Conservation (phyloP, 2,888 invertebrate species). For the Andrena trimmerana region DNA sequence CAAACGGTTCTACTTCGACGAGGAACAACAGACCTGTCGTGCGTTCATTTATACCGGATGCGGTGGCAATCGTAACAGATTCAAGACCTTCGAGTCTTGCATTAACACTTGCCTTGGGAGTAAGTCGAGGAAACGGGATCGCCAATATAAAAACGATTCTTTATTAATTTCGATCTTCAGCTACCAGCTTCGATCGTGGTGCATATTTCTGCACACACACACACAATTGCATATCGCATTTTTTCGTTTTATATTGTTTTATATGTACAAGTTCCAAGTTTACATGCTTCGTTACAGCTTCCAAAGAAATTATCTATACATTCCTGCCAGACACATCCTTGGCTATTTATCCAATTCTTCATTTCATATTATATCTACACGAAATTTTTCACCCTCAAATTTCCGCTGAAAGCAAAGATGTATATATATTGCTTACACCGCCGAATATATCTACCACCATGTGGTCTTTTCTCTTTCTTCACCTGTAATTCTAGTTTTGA, state of each 20-base stretch:
- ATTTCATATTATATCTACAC: neutral
- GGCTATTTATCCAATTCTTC: neutral
- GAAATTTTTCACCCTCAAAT: neutral
- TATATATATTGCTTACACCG: constrained; percentile 24
- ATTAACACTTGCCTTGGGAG: constrained; percentile 87
- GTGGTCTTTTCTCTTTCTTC: neutral
- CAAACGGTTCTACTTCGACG: constrained; percentile 92
- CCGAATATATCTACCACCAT: neutral
- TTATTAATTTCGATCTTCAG: neutral
- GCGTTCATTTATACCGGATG: constrained; percentile 95
- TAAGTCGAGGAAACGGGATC: constrained; percentile 75
- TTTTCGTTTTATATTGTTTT: constrained; percentile 9
- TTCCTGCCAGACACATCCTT: neutral
- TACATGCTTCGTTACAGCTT: neutral
- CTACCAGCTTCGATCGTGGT: constrained; percentile 35
- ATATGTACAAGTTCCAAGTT: neutral
- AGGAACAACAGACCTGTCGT: constrained; percentile 89
- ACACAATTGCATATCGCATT: constrained; percentile 4
- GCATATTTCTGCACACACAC: neutral
- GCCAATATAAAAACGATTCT: neutral
- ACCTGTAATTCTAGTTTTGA: neutral
- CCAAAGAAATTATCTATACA: neutral
- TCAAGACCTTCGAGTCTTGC: constrained; percentile 91
- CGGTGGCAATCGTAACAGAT: constrained; percentile 94
- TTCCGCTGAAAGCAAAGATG: neutral